Base-by-base conservation (phyloP, 2,888 invertebrate genomes). In the Agonopterix arenella region DNA sequence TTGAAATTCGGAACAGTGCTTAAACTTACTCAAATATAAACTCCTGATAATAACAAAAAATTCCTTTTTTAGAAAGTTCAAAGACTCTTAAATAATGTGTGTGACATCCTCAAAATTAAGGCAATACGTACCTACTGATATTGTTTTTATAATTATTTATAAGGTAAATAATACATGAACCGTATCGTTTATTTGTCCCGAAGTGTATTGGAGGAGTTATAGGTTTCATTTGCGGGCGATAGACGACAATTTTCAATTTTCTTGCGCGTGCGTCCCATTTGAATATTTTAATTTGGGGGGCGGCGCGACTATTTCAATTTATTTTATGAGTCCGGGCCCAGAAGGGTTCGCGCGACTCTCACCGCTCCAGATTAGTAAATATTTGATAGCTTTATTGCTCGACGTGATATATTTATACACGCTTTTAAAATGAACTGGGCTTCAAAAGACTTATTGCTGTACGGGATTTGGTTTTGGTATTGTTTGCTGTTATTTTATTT, bases 201-300 rank as follows among this genome's bases (percentile, higher is more conserved):
- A 57, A 75, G 73, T 88, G 80, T 83, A 85, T 71, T 73, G 72
- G 72, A 79, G 74, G 75, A 89, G 88, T 89, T 89, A 89, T 89
- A 86, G 88, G 89, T 89, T 88, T 89, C 89, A 89, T 89, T 89
- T 89, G 89, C 80, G 89, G 89, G 84, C 88, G 78, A 88, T 88
- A 88, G 89, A 89, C 89, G 89, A 89, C 89, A 89, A 89, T 89
- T 88, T 89, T 89, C 89, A 89, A 89, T 89, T 89, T 89, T 89
- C 89, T 89, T 89, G 84, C 89, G 89, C 89, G 89, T 89, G 89
- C 89, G 85, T 85, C 85, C 88, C 89, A 89, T 89, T 89, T 89
- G 88, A 89, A 89, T 89, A 89, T 89, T 89, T 89, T 88, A 89
- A 89, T 89, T 89, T 86, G 84, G 89, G 85, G 89, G 89, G 89